Conservation (phyloP, 2,797 vertebrate species). For the Centroberyx gerrardi region DNA sequence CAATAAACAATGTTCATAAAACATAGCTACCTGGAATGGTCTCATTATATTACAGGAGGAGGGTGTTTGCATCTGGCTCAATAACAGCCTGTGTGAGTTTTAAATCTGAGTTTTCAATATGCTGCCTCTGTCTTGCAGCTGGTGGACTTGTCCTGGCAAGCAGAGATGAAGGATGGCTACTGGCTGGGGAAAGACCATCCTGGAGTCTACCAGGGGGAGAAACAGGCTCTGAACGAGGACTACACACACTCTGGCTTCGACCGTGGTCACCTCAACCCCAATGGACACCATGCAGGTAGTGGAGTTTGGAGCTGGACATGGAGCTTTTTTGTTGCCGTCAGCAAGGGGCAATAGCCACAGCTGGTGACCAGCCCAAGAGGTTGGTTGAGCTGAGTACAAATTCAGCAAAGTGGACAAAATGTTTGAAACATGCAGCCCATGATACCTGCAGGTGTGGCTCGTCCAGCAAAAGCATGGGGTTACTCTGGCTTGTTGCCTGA, state of each 20-base stretch:
- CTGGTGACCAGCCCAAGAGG: background rate
- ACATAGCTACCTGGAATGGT: too few species aligned
- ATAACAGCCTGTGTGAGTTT: background rate
- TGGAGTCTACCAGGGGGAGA: slow-evolving; percentile 78
- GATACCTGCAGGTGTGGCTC: too few species aligned
- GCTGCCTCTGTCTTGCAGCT: slow-evolving; percentile 59
- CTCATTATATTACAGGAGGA: too few species aligned
- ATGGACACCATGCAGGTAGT: slow-evolving; percentile 85
- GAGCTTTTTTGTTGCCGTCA: background rate
- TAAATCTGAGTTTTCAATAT: background rate
- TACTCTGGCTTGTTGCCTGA: too few species aligned
- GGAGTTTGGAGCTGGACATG: background rate
- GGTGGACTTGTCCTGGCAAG: slow-evolving; percentile 77
- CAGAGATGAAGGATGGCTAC: slow-evolving; percentile 82
- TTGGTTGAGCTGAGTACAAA: background rate
- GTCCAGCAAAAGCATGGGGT: too few species aligned
- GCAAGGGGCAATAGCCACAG: slow-evolving; percentile 28
- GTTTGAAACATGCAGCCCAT: too few species aligned
- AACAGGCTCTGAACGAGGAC: slow-evolving; percentile 86
- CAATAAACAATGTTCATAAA: too few species aligned
- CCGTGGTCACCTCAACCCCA: slow-evolving; percentile 87
- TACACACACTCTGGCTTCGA: slow-evolving; percentile 83
- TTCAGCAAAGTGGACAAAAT: too few species aligned
- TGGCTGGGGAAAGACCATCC: slow-evolving; percentile 79
- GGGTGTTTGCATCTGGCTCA: background rate